Evolutionary conservation across 1,140 invertebrate genomes (phyloP).

Genomic region (Pseudomyrmex sp.): DNA sequence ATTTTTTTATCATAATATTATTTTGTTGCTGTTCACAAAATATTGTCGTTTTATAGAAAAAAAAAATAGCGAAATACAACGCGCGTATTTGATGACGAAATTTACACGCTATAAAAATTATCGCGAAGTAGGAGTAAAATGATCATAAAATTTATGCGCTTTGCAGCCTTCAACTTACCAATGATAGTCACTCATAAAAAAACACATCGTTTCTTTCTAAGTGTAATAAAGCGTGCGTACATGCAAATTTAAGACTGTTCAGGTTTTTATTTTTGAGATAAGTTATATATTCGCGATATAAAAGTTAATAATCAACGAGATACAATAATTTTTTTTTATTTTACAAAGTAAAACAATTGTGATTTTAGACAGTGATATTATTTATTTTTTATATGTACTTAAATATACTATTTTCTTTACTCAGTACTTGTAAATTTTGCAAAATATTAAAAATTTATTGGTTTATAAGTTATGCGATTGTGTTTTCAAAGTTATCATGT

Average conservation of each 20-base stretch:
- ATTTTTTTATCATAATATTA: too few species aligned
- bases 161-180: slow-evolving; percentile 36
- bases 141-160: slow-evolving; percentile 44
- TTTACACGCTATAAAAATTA: slow-evolving; percentile 11
- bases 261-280: background rate
- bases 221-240: slow-evolving; percentile 61
- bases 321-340: slow-evolving; percentile 25
- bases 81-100: background rate
- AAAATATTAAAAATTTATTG: background rate
- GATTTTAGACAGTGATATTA: background rate
- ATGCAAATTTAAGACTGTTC: slow-evolving; percentile 67
- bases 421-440: background rate
- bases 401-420: background rate
- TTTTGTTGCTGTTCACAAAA: background rate
- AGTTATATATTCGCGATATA: slow-evolving; percentile 43
- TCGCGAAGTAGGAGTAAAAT: slow-evolving; percentile 39
- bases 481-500: background rate
- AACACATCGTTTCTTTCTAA: slow-evolving; percentile 41
- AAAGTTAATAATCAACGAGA: slow-evolving; percentile 23
- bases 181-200: slow-evolving; percentile 27
- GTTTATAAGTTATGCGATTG: background rate
- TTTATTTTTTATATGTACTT: background rate
- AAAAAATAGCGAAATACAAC: background rate
- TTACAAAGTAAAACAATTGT: slow-evolving; percentile 8
- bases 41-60: background rate